Conservation (phyloP, 2,888 invertebrate genomes). For the Melinaea menophilus region DNA sequence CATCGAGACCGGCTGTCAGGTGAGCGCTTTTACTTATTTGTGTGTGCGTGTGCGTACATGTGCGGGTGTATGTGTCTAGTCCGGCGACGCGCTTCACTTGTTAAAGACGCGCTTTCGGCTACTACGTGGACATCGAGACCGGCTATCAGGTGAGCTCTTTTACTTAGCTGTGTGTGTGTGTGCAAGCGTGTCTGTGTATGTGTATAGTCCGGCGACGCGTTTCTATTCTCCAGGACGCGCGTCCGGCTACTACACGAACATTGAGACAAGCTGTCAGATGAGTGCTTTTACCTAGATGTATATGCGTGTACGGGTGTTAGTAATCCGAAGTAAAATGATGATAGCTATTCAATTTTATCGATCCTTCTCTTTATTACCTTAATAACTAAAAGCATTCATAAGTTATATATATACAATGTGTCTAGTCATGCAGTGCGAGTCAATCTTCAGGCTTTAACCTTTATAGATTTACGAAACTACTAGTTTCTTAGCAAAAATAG, state of each 20-base stretch:
- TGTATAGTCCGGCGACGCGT: conserved; percentile 62
- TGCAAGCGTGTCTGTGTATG: conserved; percentile 30
- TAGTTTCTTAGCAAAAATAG: not conserved
- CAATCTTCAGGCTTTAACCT: not conserved
- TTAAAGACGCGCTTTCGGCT: conserved; percentile 81
- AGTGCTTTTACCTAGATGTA: conserved; percentile 25
- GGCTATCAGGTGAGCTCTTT: conserved; percentile 81
- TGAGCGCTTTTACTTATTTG: not conserved
- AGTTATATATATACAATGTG: too few relatives aligned
- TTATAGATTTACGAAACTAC: not conserved
- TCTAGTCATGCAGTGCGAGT: not conserved
- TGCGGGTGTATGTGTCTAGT: conserved; percentile 34
- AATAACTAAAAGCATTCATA: too few relatives aligned
- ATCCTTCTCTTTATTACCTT: too few relatives aligned
- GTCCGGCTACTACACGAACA: conserved; percentile 86
- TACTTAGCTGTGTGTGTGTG: not conserved
- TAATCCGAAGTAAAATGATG: not conserved
- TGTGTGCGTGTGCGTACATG: not conserved
- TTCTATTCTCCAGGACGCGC: conserved; percentile 83
- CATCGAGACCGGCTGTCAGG: not conserved
- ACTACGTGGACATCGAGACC: conserved; percentile 85
- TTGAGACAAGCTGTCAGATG: conserved; percentile 86
- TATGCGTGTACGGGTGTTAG: not conserved
- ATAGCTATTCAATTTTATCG: too few relatives aligned
- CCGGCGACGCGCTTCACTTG: conserved; percentile 81